phyloP scores from a whole-genome alignment of 2,113 vertebrate species.

The Caloenas nicobarica region DNA sequence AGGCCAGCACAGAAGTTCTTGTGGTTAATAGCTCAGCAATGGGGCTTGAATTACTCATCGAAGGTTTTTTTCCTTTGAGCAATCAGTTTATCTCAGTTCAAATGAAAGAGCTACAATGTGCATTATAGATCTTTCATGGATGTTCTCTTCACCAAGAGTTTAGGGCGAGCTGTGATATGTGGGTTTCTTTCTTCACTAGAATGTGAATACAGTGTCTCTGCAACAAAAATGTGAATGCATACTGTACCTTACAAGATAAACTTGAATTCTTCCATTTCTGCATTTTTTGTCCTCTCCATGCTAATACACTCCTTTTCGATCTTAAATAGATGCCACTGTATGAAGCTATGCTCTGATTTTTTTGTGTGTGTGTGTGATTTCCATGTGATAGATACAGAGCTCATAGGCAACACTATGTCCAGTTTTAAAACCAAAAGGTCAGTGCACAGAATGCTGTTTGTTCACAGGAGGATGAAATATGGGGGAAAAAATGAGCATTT shows the following conservation, averaged over 20 bases:
- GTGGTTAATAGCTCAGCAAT: neutral
- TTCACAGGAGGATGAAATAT: slow-evolving; percentile 25
- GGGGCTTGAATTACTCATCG: slow-evolving; percentile 21
- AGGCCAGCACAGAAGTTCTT: neutral
- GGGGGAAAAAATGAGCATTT: neutral
- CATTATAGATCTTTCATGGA: neutral
- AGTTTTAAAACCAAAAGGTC: slow-evolving; percentile 29
- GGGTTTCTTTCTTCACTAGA: slow-evolving; percentile 22
- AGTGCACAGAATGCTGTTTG: neutral
- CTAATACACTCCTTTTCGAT: neutral
- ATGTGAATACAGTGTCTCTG: slow-evolving; percentile 38
- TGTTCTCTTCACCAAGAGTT: neutral
- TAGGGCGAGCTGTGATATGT: neutral
- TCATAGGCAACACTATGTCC: slow-evolving; percentile 31
- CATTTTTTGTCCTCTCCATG: slow-evolving; percentile 9
- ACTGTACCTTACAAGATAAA: slow-evolving; percentile 36
- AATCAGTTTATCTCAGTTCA: neutral
- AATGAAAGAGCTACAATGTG: neutral
- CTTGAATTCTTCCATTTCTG: slow-evolving; percentile 48
- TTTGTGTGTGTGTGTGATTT: neutral
- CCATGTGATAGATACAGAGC: slow-evolving; percentile 6
- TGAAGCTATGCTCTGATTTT: slow-evolving; percentile 20
- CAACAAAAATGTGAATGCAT: slow-evolving; percentile 55
- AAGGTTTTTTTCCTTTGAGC: neutral
- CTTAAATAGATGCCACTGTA: slow-evolving; percentile 14